phyloP scores from a whole-genome alignment of 2,888 invertebrate genomes.

The Fragum fragum region DNA sequence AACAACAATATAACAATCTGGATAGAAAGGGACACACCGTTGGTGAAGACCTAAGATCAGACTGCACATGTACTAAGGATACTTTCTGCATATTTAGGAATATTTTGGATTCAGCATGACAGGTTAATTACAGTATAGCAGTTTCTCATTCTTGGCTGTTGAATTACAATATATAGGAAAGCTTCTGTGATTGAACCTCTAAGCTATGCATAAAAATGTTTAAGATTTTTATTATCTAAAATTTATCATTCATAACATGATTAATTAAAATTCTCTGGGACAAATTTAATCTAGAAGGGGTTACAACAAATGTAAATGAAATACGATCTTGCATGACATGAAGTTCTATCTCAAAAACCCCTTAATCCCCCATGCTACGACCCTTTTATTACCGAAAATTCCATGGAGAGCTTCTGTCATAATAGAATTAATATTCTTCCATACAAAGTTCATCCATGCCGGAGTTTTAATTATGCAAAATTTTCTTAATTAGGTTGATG shows the following conservation, averaged over 20 bases:
- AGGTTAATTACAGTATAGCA: too few relatives aligned
- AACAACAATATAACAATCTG: too few relatives aligned
- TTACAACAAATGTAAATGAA: slow-evolving; percentile 19
- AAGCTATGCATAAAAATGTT: too few relatives aligned
- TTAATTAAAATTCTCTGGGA: slow-evolving; percentile 9
- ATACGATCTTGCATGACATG: slow-evolving; percentile 20
- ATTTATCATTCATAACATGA: slow-evolving; percentile 22
- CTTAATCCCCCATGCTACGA: slow-evolving; percentile 8
- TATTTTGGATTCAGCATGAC: too few relatives aligned
- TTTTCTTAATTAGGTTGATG: slow-evolving; percentile 38
- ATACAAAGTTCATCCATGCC: slow-evolving; percentile 20
- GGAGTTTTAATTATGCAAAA: slow-evolving; percentile 38
- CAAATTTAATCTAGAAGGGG: slow-evolving; percentile 21
- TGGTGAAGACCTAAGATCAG: too few relatives aligned
- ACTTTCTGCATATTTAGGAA: too few relatives aligned
- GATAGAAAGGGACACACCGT: too few relatives aligned
- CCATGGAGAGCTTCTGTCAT: slow-evolving; percentile 26
- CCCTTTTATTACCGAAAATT: slow-evolving; percentile 18
- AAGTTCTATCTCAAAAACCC: slow-evolving; percentile 17
- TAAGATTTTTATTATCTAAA: not conserved
- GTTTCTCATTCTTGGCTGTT: too few relatives aligned
- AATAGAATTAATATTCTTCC: slow-evolving; percentile 37
- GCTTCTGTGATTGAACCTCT: too few relatives aligned
- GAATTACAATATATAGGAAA: too few relatives aligned
- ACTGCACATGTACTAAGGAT: too few relatives aligned